Conservation (phyloP, 1,140 invertebrate genomes). For the Leptinotarsa defecta region DNA sequence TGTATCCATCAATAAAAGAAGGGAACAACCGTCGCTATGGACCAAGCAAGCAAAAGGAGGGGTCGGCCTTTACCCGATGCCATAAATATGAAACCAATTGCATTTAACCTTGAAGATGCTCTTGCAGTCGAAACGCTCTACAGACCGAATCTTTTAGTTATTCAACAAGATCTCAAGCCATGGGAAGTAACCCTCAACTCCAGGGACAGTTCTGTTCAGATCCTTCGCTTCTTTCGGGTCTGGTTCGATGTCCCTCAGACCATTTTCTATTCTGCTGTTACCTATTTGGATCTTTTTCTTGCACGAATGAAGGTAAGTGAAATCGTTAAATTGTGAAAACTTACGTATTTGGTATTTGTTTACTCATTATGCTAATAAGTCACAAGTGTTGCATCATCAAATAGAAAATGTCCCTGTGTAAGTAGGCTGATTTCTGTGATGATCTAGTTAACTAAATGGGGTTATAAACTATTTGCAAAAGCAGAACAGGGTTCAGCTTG, state of each 20-base stretch:
- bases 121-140: conserved; percentile 37
- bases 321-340: background rate
- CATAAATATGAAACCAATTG: conserved; percentile 39
- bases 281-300: conserved; percentile 43
- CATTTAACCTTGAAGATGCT: conserved; percentile 43
- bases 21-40: conserved; percentile 33
- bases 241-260: conserved; percentile 45
- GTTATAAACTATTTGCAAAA: no score
- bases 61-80: conserved; percentile 45
- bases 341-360: background rate
- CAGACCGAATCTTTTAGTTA: conserved; percentile 39
- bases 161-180: conserved; percentile 36
- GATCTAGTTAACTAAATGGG: no score
- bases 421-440: background rate
- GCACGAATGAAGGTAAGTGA: conserved; percentile 41
- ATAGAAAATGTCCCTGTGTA: background rate
- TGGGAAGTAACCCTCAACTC: conserved; percentile 40
- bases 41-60: conserved; percentile 44
- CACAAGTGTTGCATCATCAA: conserved; percentile 6
- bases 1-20: conserved; percentile 26
- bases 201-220: conserved; percentile 38
- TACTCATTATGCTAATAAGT: background rate
- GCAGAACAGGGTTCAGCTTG: no score
- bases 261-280: conserved; percentile 39
- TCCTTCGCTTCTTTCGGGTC: conserved; percentile 39